phyloP scores from a whole-genome alignment of 2,888 invertebrate genomes.

The Rhingia campestris region DNA sequence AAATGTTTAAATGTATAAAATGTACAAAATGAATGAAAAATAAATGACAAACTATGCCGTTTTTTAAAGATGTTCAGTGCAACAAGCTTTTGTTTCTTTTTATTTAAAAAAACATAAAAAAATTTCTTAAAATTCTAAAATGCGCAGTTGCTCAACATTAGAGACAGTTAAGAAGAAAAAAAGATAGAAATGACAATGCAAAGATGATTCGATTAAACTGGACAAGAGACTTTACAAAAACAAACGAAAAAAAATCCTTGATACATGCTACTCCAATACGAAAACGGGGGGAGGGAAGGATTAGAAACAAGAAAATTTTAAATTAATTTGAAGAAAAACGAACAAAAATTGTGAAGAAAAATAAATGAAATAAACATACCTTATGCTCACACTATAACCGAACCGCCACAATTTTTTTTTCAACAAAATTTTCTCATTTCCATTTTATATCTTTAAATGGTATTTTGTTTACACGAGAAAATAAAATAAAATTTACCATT shows the following conservation, averaged over 20 bases:
- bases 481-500: conserved; percentile 40
- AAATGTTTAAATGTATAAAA: conserved; percentile 13
- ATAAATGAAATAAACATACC: conserved; percentile 80
- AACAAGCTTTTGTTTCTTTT: conserved; percentile 48
- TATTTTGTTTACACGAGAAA: conserved; percentile 41
- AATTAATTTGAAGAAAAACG: conserved; percentile 46
- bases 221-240: conserved; percentile 58
- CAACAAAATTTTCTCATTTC: conserved; percentile 50
- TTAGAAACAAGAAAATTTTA: conserved; percentile 42
- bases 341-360: conserved; percentile 65
- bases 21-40: conserved; percentile 10
- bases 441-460: conserved; percentile 28
- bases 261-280: conserved; percentile 45
- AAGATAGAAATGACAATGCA: conserved; percentile 60
- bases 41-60: conserved; percentile 21
- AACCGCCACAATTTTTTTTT: conserved; percentile 75
- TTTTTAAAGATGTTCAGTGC: conserved; percentile 51
- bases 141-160: conserved; percentile 51
- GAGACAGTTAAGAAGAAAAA: conserved; percentile 38
- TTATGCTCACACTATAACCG: conserved; percentile 82
- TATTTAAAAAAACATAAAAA: not conserved
- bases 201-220: conserved; percentile 51
- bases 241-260: conserved; percentile 8
- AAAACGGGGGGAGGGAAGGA: conserved; percentile 40
- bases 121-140: conserved; percentile 13